Percentiles rank a stretch among this genome's conserved stretches.
Evolutionary conservation across 2,797 vertebrate species (phyloP).

Genomic region (Potorous gilbertii): DNA sequence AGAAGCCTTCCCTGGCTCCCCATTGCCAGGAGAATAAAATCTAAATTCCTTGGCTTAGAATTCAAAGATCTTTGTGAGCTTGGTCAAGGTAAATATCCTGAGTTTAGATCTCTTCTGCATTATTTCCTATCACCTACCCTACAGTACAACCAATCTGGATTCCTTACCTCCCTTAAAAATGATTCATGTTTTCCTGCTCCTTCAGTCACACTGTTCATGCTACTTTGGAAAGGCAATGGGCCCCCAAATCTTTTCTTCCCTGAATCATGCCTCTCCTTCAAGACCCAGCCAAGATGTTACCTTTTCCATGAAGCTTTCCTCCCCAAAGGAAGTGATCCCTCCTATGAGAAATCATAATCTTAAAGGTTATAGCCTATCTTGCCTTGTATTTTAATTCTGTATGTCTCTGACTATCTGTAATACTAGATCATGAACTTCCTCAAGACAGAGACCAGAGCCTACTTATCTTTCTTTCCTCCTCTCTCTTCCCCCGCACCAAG

Average conservation of each 20-base stretch:
- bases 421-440: neutral
- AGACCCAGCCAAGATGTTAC: neutral
- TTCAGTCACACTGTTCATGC: neutral
- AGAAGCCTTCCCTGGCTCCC: neutral
- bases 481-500: neutral
- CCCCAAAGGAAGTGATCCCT: neutral
- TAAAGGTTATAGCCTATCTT: neutral
- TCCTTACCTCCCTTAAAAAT: neutral
- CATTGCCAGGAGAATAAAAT: neutral
- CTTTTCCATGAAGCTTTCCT: neutral
- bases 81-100: neutral
- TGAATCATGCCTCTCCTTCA: neutral
- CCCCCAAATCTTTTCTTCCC: neutral
- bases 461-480: neutral
- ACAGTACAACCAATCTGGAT: neutral
- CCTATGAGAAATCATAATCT: neutral
- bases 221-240: neutral
- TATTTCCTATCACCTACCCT: neutral
- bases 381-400: neutral
- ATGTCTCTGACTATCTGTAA: neutral
- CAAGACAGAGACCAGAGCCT: neutral
- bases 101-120: neutral
- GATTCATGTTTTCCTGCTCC: neutral
- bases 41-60: neutral
- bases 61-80: neutral